phyloP scores from a whole-genome alignment of 2,113 vertebrate species.

The Genyomyrus donnyi region DNA sequence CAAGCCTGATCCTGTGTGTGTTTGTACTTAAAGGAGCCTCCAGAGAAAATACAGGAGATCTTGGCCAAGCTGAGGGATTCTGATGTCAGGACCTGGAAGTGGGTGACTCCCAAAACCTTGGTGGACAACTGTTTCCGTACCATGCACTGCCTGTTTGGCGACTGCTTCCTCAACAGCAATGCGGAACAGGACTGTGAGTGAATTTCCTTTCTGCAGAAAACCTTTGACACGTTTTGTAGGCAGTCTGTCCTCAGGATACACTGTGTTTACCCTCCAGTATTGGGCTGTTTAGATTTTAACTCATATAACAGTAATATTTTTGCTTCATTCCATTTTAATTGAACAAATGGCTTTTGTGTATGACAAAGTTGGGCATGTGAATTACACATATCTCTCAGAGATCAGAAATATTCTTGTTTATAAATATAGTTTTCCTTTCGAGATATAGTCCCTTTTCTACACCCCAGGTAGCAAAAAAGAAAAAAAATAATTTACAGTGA shows the following conservation, averaged over 20 bases:
- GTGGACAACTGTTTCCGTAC: constrained; percentile 30
- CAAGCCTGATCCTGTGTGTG: background rate
- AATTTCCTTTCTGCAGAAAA: background rate
- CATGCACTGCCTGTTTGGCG: constrained; percentile 23
- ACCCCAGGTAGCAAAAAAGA: background rate
- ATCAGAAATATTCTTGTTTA: background rate
- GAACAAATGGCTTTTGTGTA: background rate
- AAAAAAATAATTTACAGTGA: background rate
- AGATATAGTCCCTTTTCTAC: background rate
- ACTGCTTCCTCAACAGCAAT: constrained; percentile 6
- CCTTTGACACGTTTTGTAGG: background rate
- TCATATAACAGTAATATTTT: background rate
- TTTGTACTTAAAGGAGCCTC: background rate
- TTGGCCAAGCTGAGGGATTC: background rate
- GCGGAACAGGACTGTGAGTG: constrained; percentile 9
- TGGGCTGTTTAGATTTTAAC: background rate
- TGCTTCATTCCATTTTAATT: background rate
- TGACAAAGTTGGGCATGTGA: background rate
- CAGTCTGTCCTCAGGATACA: background rate
- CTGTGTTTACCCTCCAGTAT: background rate
- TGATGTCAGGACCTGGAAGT: background rate
- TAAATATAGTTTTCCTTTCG: background rate
- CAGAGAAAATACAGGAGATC: constrained; percentile 17
- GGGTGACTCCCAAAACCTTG: constrained; percentile 27
- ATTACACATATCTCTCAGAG: background rate